These are phyloP conservation scores for Alentia gelatinosa DNA, from an alignment of 2,888 invertebrate genomes.

Conservation along the genomic window DNA sequence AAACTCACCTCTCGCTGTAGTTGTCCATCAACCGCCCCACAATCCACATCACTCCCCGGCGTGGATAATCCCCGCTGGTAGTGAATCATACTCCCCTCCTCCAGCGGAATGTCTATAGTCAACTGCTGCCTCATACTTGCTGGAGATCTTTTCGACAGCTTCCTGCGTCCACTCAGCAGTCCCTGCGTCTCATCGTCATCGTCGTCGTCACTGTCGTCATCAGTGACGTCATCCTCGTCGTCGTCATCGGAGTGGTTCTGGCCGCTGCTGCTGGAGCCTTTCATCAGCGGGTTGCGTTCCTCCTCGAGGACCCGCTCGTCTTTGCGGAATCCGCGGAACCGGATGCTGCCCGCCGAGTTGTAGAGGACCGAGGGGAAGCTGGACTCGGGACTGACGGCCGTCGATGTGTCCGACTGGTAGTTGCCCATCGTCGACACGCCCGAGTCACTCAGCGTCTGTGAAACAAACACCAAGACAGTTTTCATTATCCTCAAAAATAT, in stretches of 20 bases:
- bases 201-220: not conserved
- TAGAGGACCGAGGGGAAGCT: constrained; percentile 29
- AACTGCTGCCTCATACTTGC: constrained; percentile 38
- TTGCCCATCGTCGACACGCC: constrained; percentile 57
- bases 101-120: constrained; percentile 43
- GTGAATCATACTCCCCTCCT: not conserved
- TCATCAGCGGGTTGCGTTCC: not conserved
- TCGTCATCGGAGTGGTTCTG: constrained; percentile 2
- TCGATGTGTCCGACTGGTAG: constrained; percentile 48
- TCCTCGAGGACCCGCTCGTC: constrained; percentile 14
- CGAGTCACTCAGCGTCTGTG: constrained; percentile 55
- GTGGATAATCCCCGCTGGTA: not conserved
- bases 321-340: constrained; percentile 25
- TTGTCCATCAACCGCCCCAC: not conserved
- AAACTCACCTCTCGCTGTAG: constrained; percentile 33
- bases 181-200: constrained; percentile 27
- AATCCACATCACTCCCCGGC: constrained; percentile 28
- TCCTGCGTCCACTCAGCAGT: not conserved
- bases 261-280: not conserved
- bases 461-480: not conserved
- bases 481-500: too few species aligned
- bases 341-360: constrained; percentile 32
- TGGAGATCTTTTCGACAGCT: not conserved
- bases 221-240: not conserved
- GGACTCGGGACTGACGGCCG: constrained; percentile 41